These are phyloP conservation scores for Drosophila kohkoa DNA, from an alignment of 1,140 invertebrate species.

Conservation along the genomic window DNA sequence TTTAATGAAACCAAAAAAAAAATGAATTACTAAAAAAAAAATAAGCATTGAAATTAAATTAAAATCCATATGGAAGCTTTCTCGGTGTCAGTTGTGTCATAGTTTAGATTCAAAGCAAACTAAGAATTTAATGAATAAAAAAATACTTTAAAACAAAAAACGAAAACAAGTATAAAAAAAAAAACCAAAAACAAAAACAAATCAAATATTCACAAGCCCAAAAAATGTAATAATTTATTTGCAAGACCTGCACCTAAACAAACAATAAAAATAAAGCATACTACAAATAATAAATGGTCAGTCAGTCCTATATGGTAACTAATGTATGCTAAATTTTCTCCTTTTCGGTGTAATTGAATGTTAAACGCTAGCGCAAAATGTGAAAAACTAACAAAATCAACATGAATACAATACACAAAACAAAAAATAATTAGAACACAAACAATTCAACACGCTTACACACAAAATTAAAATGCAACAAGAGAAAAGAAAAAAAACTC, in stretches of 20 bases:
- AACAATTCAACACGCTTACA: slow-evolving; percentile 33
- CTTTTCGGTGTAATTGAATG: slow-evolving; percentile 76
- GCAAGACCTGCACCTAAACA: slow-evolving; percentile 30
- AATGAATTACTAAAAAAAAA: slow-evolving; percentile 39
- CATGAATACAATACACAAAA: slow-evolving; percentile 41
- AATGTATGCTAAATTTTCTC: slow-evolving; percentile 58
- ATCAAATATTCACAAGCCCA: slow-evolving; percentile 31
- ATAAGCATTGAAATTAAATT: slow-evolving; percentile 36
- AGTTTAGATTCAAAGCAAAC: slow-evolving; percentile 62
- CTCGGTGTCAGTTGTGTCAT: slow-evolving; percentile 72
- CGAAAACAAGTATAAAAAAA: too few relatives aligned
- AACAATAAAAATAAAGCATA: background rate
- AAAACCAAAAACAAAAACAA: slow-evolving; percentile 5
- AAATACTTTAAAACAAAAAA: slow-evolving; percentile 1
- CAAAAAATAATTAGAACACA: slow-evolving; percentile 14
- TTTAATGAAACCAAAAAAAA: slow-evolving; percentile 27
- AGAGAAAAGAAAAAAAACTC: slow-evolving; percentile 17
- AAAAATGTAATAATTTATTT: slow-evolving; percentile 32
- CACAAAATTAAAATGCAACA: slow-evolving; percentile 16
- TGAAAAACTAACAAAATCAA: slow-evolving; percentile 23
- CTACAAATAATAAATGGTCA: background rate
- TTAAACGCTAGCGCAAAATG: slow-evolving; percentile 62
- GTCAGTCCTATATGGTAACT: slow-evolving; percentile 18
- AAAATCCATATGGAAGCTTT: slow-evolving; percentile 50
- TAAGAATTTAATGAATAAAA: slow-evolving; percentile 21